phyloP scores from a whole-genome alignment of 2,888 invertebrate species.

The Drosophila subquinaria region DNA sequence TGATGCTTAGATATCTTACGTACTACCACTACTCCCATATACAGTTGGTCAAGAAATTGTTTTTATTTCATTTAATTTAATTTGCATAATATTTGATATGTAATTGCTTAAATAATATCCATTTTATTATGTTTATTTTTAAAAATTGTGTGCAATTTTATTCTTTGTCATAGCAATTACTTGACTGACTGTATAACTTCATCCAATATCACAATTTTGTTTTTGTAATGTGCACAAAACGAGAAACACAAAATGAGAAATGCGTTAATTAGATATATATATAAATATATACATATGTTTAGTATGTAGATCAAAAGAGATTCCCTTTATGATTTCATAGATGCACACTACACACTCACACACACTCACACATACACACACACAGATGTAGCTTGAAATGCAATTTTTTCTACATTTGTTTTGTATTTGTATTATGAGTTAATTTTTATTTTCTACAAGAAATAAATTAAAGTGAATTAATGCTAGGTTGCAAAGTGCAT shows the following conservation, averaged over 20 bases:
- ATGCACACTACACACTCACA: conserved; percentile 19
- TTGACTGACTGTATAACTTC: background rate
- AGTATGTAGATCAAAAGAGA: conserved; percentile 30
- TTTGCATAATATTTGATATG: background rate
- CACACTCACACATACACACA: conserved; percentile 8
- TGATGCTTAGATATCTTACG: conserved; percentile 45
- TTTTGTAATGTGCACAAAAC: conserved; percentile 57
- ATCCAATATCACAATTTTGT: conserved; percentile 25
- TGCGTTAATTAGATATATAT: conserved; percentile 24
- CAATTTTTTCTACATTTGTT: conserved; percentile 65
- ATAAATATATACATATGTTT: conserved; percentile 25
- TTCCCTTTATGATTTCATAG: conserved; percentile 26
- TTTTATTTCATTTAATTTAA: background rate
- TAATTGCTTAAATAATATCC: too few species aligned
- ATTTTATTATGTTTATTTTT: background rate
- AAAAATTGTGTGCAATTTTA: background rate
- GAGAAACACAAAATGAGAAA: conserved; percentile 24
- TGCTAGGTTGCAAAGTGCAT: conserved; percentile 26
- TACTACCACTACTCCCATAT: background rate
- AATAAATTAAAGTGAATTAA: conserved; percentile 8
- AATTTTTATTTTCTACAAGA: conserved; percentile 26
- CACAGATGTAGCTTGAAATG: conserved; percentile 52
- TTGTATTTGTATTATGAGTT: conserved; percentile 26
- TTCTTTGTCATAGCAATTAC: background rate
- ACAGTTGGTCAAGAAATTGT: conserved; percentile 9